Conservation (phyloP, 2,113 vertebrate genomes). For the Polypterus senegalus region DNA sequence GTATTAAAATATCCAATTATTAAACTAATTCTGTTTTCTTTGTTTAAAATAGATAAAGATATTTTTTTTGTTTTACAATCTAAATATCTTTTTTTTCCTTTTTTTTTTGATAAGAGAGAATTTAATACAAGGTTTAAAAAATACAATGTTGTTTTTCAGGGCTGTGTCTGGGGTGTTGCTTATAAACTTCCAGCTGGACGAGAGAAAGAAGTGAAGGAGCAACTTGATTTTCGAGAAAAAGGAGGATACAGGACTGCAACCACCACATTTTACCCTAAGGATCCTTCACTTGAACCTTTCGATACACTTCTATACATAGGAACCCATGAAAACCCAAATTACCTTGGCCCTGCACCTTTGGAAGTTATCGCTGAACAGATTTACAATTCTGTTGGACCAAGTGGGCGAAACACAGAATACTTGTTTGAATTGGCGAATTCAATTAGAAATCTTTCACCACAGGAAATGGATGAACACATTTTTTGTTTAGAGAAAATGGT, state of each 20-base stretch:
- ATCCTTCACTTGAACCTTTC: conserved; percentile 48
- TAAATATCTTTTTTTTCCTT: not conserved
- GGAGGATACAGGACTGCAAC: conserved; percentile 76
- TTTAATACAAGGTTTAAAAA: not conserved
- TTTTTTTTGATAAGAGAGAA: not conserved
- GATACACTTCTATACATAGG: conserved; percentile 82
- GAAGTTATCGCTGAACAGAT: conserved; percentile 92
- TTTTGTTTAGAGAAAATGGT: conserved; percentile 84
- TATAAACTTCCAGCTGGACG: conserved; percentile 77
- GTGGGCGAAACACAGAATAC: conserved; percentile 85
- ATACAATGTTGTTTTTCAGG: conserved; percentile 47
- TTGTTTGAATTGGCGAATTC: conserved; percentile 85
- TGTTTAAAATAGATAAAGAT: not conserved
- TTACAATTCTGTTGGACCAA: conserved; percentile 66
- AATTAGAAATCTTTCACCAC: conserved; percentile 70
- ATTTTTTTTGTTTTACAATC: too few relatives aligned
- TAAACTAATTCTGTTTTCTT: not conserved
- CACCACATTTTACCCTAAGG: conserved; percentile 74
- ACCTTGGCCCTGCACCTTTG: conserved; percentile 87
- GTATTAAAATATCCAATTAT: too few relatives aligned
- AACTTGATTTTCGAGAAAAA: conserved; percentile 89
- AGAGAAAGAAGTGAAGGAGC: conserved; percentile 81
- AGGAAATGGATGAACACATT: conserved; percentile 79
- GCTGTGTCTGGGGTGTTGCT: conserved; percentile 87
- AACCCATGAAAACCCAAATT: conserved; percentile 79